phyloP scores from a whole-genome alignment of 2,113 vertebrate species.

The Boleophthalmus pectinirostris region DNA sequence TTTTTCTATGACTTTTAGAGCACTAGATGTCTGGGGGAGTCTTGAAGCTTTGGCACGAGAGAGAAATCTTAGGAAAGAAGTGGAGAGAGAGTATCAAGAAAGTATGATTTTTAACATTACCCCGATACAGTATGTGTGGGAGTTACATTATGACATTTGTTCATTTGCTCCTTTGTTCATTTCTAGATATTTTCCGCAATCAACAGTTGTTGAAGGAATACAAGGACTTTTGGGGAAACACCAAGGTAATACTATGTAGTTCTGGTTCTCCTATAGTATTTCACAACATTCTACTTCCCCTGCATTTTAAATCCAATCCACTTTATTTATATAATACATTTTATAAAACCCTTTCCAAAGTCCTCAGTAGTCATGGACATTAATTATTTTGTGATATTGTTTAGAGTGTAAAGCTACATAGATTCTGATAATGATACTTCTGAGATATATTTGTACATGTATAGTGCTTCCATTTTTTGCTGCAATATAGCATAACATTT shows the following conservation, averaged over 20 bases:
- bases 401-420: no score
- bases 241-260: constrained; percentile 83
- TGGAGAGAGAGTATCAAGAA: constrained; percentile 91
- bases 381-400: background rate
- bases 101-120: constrained; percentile 77
- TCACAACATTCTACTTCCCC: constrained; percentile 13
- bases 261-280: background rate
- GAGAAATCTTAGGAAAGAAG: constrained; percentile 87
- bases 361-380: background rate
- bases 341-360: background rate
- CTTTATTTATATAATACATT: background rate
- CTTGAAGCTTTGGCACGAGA: constrained; percentile 92
- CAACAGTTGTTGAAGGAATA: constrained; percentile 93
- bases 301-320: constrained; percentile 20
- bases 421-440: no score
- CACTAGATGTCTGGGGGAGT: constrained; percentile 96
- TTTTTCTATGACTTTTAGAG: constrained; percentile 71
- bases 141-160: background rate
- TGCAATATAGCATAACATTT: no score
- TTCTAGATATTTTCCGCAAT: constrained; percentile 89
- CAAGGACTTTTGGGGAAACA: constrained; percentile 94
- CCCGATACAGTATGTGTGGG: background rate
- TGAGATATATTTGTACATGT: no score
- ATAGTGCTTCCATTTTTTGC: no score
- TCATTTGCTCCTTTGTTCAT: background rate